Percentiles rank a stretch among this genome's conserved stretches.
Evolutionary conservation across 1,140 invertebrate species (phyloP).

Genomic region (Drosophila eugracilis): DNA sequence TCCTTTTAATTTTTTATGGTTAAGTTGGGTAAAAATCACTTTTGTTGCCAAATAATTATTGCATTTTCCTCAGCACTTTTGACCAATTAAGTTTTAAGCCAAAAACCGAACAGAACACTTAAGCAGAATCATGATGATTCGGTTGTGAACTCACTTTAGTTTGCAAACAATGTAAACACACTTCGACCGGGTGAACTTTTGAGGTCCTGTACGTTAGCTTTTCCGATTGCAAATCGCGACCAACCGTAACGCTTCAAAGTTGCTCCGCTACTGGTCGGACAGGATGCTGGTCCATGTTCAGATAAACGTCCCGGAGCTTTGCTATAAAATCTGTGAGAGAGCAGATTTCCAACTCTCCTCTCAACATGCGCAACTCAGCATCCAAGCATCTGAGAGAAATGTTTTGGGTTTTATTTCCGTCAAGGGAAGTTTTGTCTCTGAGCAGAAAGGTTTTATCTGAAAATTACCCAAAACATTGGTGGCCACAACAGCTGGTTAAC

Average conservation of each 20-base stretch:
- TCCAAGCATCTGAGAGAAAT: conserved; percentile 60
- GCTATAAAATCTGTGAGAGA: conserved; percentile 57
- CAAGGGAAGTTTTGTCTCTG: conserved; percentile 27
- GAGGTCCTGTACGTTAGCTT: conserved; percentile 3
- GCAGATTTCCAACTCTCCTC: not conserved
- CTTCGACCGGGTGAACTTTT: conserved; percentile 19
- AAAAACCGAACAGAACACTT: conserved; percentile 10
- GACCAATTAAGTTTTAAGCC: conserved; percentile 15
- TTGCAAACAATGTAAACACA: conserved; percentile 58
- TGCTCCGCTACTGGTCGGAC: conserved; percentile 72
- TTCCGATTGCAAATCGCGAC: conserved; percentile 35
- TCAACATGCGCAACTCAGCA: conserved; percentile 69
- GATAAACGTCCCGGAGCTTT: conserved; percentile 64
- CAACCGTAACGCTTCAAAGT: conserved; percentile 76
- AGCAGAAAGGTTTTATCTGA: conserved; percentile 3
- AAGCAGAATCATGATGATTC: conserved; percentile 26
- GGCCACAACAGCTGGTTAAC: conserved; percentile 46
- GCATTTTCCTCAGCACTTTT: conserved; percentile 7
- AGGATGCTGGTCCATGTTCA: conserved; percentile 42
- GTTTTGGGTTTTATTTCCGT: conserved; percentile 63
- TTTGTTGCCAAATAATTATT: not conserved
- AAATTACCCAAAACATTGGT: conserved; percentile 72
- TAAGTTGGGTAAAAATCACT: conserved; percentile 6
- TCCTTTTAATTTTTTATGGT: not conserved
- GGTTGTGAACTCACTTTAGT: conserved; percentile 49